A percentile compares a stretch with the other conserved stretches of the same genome.
These are phyloP conservation scores for Belgica antarctica DNA, from an alignment of 2,888 invertebrate genomes.

Conservation along the genomic window DNA sequence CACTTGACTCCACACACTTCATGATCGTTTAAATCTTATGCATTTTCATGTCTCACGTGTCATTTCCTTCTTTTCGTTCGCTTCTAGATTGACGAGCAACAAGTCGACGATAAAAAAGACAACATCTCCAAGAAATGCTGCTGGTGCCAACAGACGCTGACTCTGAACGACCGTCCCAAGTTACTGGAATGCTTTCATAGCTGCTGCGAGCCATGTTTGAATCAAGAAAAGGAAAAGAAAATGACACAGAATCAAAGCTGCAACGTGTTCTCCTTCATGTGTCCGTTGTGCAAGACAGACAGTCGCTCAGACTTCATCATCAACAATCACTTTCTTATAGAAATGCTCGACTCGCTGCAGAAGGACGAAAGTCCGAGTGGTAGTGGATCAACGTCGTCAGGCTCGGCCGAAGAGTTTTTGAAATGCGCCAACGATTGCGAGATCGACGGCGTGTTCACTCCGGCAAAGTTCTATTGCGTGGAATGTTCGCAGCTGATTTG, in stretches of 20 bases:
- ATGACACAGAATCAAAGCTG: slow-evolving; percentile 47
- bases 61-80: neutral
- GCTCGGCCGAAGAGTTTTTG: slow-evolving; percentile 53
- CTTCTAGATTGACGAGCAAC: slow-evolving; percentile 47
- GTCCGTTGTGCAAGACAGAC: slow-evolving; percentile 71
- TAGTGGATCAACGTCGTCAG: slow-evolving; percentile 45
- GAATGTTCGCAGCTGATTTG: slow-evolving; percentile 91
- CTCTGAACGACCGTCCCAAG: slow-evolving; percentile 66
- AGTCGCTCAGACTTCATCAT: slow-evolving; percentile 72
- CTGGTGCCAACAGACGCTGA: slow-evolving; percentile 58
- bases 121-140: slow-evolving; percentile 58
- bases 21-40: neutral
- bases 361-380: slow-evolving; percentile 57
- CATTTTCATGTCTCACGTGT: neutral
- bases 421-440: slow-evolving; percentile 76
- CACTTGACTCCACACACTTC: neutral
- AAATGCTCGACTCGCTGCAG: slow-evolving; percentile 53
- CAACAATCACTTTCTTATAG: slow-evolving; percentile 79
- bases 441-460: slow-evolving; percentile 76
- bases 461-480: slow-evolving; percentile 83
- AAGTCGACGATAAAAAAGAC: slow-evolving; percentile 47
- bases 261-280: slow-evolving; percentile 49
- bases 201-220: slow-evolving; percentile 72
- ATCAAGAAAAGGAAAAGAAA: slow-evolving; percentile 49
- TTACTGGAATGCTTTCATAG: slow-evolving; percentile 86